These are phyloP conservation scores for Trachelus troglodyta DNA, from an alignment of 2,888 invertebrate species.

Conservation along the genomic window DNA sequence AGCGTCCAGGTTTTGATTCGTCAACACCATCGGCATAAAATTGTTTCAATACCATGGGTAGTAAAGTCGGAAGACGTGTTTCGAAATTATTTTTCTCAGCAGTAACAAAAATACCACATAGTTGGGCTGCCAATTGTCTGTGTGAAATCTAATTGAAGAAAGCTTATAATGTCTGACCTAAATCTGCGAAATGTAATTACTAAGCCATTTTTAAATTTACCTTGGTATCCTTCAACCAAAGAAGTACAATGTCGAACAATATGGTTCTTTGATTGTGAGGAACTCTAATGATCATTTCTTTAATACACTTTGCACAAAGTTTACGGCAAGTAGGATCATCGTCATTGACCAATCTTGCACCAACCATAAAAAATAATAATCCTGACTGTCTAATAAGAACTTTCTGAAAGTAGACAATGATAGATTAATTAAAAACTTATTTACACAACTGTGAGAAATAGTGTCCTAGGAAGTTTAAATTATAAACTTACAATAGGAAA, in stretches of 20 bases:
- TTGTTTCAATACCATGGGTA: slow-evolving; percentile 71
- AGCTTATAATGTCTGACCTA: neutral
- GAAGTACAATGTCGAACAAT: slow-evolving; percentile 77
- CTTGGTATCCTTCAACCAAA: slow-evolving; percentile 77
- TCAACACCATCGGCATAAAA: slow-evolving; percentile 44
- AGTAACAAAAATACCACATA: slow-evolving; percentile 83
- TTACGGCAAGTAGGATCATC: slow-evolving; percentile 81
- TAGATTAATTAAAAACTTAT: neutral
- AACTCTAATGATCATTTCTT: slow-evolving; percentile 74
- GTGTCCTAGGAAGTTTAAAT: neutral
- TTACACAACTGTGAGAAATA: neutral
- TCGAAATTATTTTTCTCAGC: slow-evolving; percentile 81
- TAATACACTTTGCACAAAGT: slow-evolving; percentile 78
- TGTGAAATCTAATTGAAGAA: slow-evolving; percentile 70
- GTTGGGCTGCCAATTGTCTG: slow-evolving; percentile 80
- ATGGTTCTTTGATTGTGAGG: slow-evolving; percentile 71
- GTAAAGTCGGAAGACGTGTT: slow-evolving; percentile 71
- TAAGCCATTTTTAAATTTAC: slow-evolving; percentile 54
- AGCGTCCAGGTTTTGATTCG: slow-evolving; percentile 51
- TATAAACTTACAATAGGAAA: slow-evolving; percentile 76
- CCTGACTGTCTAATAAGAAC: slow-evolving; percentile 73
- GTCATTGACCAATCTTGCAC: slow-evolving; percentile 86
- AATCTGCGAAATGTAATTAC: slow-evolving; percentile 5
- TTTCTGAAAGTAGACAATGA: slow-evolving; percentile 65
- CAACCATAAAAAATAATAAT: slow-evolving; percentile 80